Evolutionary conservation across 2,888 invertebrate species (phyloP), one percentile per base, ranked within the genome.

Genomic region (Ischnus inquisitorius): DNA sequence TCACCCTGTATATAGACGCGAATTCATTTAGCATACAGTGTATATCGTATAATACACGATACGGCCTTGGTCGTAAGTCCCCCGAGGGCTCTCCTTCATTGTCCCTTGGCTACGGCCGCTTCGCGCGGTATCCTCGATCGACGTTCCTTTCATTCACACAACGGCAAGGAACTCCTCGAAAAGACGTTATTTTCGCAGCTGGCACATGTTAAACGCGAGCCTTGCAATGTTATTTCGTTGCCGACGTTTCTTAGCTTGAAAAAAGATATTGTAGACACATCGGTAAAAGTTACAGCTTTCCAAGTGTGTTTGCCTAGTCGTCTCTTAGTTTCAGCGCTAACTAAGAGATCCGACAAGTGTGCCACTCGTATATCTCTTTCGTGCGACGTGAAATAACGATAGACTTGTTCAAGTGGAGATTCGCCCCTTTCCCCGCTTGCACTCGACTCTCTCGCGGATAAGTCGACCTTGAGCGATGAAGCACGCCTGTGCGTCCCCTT

Each of bases 61-160:
- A 46, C 46, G 72, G 62, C 57, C 67, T 68, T 77, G 57, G 68
- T 68, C 41, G 54, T 28, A 14, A 57, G 25, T 34, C 34, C 48
- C 77, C 41, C 64, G 43, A 43, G 77, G 67, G 34, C 60, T n/a
- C 57, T 43, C 67, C n/a, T 77, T 60, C 57, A 77, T 77, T 77
- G 77, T 77, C 19, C 67, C 64, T 65, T 65, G 48, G 64, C 34
- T 54, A 65, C 67, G 76, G 67, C 46, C 43, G 54, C 34, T 77
- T 77, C 60, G 25, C 57, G 16, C 34, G 34, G 34, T 43, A 67
- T 28, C 28, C 16, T 46, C 54, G 46, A 28, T 46, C 51, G 41
- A 67, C 39, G 54, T 57, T 76, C 43, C 60, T 67, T 60, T 68
- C 77, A 77, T 77, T 77, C 77, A 77, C 77, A 77, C 67, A 77